phyloP scores from a whole-genome alignment of 2,113 vertebrate species.

The Ceuthmochares aereus region DNA sequence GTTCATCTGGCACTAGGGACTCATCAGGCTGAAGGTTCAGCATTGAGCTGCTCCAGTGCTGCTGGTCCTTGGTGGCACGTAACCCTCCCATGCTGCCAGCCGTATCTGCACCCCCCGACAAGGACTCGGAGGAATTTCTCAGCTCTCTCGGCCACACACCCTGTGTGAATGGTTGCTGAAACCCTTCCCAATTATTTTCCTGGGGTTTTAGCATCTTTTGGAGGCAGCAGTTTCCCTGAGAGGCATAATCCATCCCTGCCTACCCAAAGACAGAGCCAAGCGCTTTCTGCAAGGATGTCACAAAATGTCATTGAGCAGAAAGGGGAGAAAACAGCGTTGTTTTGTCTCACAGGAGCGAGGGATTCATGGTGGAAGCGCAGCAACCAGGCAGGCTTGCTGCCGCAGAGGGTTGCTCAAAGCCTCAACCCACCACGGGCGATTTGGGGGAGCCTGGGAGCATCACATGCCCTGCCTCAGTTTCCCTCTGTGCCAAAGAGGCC shows the following conservation, averaged over 20 bases:
- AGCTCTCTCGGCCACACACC: fast-evolving
- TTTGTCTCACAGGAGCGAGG: fast-evolving
- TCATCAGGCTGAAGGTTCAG: not conserved
- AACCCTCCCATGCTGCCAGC: fast-evolving
- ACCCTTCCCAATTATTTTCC: not conserved
- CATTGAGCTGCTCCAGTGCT: no score
- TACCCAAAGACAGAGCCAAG: not conserved
- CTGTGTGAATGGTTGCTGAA: not conserved
- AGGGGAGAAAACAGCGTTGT: not conserved
- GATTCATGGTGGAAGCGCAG: not conserved
- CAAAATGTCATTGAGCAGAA: fast-evolving
- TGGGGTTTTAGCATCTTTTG: not conserved
- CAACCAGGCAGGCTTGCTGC: not conserved
- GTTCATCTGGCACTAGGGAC: not conserved
- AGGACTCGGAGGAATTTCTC: fast-evolving
- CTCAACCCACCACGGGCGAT: not conserved
- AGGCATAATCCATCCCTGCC: not conserved
- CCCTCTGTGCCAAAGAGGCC: not conserved
- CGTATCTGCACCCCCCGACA: not conserved
- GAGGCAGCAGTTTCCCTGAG: not conserved
- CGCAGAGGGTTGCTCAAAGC: not conserved
- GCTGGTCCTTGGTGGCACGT: fast-evolving
- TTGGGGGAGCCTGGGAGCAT: fast-evolving
- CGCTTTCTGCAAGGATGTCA: not conserved
- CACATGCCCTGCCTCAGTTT: not conserved